Conservation (phyloP, 2,888 invertebrate species). For the Caenorhabditis afra region DNA sequence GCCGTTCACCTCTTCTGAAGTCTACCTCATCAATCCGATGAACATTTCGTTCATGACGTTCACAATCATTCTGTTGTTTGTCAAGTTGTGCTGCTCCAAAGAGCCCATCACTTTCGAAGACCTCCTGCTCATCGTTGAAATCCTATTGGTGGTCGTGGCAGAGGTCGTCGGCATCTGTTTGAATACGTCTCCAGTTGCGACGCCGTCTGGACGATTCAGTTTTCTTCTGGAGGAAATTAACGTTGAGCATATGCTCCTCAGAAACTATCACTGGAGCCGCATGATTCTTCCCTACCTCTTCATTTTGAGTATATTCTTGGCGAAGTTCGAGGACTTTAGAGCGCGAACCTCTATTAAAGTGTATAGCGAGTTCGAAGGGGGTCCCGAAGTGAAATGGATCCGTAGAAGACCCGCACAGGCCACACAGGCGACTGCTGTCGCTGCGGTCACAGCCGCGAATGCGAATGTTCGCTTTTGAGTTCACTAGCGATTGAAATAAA, state of each 20-base stretch:
- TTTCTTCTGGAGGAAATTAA: neutral
- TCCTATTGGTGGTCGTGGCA: neutral
- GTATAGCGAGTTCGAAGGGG: neutral
- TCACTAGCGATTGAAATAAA: too few relatives aligned
- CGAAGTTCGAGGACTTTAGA: conserved; percentile 7
- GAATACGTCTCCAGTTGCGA: too few relatives aligned
- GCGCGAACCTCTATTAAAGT: conserved; percentile 7
- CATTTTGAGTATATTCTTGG: neutral
- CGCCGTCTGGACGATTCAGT: too few relatives aligned
- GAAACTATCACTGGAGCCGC: conserved; percentile 18
- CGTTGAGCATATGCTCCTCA: conserved; percentile 9
- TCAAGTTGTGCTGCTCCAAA: neutral
- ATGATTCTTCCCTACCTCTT: conserved; percentile 15
- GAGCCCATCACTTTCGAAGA: conserved; percentile 3
- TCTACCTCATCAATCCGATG: conserved; percentile 14
- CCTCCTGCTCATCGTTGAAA: neutral
- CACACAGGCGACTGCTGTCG: too few relatives aligned
- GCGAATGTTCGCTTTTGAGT: too few relatives aligned
- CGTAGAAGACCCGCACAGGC: too few relatives aligned
- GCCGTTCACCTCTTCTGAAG: neutral
- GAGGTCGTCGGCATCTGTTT: too few relatives aligned
- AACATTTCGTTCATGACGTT: neutral
- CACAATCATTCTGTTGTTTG: neutral
- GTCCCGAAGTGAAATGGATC: conserved; percentile 6
- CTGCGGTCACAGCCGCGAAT: too few relatives aligned